Evolutionary conservation across 2,888 invertebrate species (phyloP).

Genomic region (Drosophila testacea): DNA sequence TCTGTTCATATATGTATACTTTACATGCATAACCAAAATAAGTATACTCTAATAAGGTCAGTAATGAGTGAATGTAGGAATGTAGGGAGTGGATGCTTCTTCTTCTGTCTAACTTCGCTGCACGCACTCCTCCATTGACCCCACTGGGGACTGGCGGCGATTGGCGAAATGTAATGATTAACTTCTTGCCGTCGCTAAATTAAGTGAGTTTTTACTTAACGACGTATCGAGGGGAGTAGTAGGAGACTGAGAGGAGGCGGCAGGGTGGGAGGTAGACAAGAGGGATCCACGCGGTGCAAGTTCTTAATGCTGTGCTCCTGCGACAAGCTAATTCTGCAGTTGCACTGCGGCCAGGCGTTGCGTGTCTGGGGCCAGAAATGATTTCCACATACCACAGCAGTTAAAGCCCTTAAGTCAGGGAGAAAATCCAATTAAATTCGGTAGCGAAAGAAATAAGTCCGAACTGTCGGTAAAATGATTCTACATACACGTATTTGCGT

Average conservation of each 20-base stretch:
- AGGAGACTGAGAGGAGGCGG: not conserved
- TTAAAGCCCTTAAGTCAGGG: conserved; percentile 82
- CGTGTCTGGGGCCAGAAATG: conserved; percentile 78
- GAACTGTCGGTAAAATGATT: conserved; percentile 83
- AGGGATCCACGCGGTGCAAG: conserved; percentile 22
- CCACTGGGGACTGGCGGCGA: conserved; percentile 38
- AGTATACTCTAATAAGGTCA: conserved; percentile 12
- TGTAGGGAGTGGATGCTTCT: conserved; percentile 12
- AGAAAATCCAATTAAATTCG: conserved; percentile 83
- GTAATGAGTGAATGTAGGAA: conserved; percentile 8
- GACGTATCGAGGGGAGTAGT: not conserved
- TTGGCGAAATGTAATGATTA: conserved; percentile 78
- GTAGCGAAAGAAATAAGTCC: conserved; percentile 83
- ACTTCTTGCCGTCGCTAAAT: conserved; percentile 75
- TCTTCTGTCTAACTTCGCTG: conserved; percentile 10
- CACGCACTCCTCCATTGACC: conserved; percentile 58
- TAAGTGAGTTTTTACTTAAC: conserved; percentile 80
- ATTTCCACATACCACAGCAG: conserved; percentile 82
- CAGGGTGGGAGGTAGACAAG: not conserved
- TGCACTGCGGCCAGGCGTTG: conserved; percentile 50
- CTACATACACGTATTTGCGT: conserved; percentile 82
- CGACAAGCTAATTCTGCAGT: conserved; percentile 61
- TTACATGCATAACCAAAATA: not conserved
- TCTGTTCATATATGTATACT: no score
- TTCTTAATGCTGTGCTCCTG: conserved; percentile 62